A percentile compares a stretch with the other conserved stretches of the same genome.
These are phyloP conservation scores for Drosophila tristis DNA, from an alignment of 1,140 invertebrate species.

Conservation along the genomic window DNA sequence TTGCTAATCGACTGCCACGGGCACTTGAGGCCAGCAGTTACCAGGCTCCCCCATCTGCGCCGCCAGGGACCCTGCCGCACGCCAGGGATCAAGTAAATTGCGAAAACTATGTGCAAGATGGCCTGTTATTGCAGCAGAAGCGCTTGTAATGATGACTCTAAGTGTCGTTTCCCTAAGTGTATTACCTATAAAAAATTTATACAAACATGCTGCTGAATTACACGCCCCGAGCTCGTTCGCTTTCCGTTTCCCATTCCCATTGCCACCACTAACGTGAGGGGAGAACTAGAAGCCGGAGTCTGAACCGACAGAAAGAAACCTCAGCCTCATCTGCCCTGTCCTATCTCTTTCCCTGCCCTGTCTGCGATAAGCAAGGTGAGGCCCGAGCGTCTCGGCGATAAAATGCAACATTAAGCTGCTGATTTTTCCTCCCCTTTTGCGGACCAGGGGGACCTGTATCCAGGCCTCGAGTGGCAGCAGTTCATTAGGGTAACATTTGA, in stretches of 20 bases:
- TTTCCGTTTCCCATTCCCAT: slow-evolving; percentile 31
- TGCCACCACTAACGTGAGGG: slow-evolving; percentile 40
- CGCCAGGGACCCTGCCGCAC: slow-evolving; percentile 19
- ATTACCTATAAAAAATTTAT: slow-evolving; percentile 85
- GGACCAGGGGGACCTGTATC: not conserved
- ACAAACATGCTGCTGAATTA: slow-evolving; percentile 81
- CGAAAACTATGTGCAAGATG: slow-evolving; percentile 84
- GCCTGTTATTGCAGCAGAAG: slow-evolving; percentile 84
- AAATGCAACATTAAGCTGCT: slow-evolving; percentile 83
- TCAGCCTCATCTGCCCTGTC: slow-evolving; percentile 41
- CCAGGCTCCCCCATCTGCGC: slow-evolving; percentile 32
- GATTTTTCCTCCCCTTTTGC: slow-evolving; percentile 50
- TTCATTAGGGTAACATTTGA: slow-evolving; percentile 70
- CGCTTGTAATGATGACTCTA: slow-evolving; percentile 84
- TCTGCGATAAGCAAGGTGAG: slow-evolving; percentile 48
- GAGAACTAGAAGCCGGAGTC: not conserved
- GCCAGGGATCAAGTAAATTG: slow-evolving; percentile 82
- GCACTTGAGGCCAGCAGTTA: slow-evolving; percentile 72
- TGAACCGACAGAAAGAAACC: not conserved
- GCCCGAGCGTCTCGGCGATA: slow-evolving; percentile 62
- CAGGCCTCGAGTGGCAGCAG: slow-evolving; percentile 47
- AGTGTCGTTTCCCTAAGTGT: slow-evolving; percentile 84
- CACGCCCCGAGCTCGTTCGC: slow-evolving; percentile 39
- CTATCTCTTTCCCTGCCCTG: not conserved
- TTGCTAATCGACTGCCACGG: slow-evolving; percentile 72